Evolutionary conservation across 2,797 vertebrate species (phyloP).

Genomic region (Odontamblyopus rebecca): DNA sequence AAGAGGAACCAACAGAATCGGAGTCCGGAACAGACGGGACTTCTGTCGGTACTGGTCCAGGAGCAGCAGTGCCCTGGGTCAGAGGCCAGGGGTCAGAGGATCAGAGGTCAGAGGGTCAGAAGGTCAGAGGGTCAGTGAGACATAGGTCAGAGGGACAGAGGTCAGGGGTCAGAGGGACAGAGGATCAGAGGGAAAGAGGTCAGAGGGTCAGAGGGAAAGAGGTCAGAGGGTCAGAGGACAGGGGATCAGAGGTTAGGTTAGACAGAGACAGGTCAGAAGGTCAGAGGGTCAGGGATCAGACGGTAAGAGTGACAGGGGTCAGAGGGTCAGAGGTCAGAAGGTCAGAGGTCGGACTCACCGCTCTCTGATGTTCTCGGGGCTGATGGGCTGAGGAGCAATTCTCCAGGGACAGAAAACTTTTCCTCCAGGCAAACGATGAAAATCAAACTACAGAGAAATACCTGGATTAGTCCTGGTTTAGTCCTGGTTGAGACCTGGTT

Average conservation of each 20-base stretch:
- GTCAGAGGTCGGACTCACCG: slow-evolving; percentile 24
- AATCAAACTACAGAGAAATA: slow-evolving; percentile 84
- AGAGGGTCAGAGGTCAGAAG: slow-evolving; percentile 71
- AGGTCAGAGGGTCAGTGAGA: no score
- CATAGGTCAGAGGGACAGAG: not conserved
- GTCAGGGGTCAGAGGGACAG: no score
- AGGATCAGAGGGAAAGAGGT: no score
- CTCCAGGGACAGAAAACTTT: slow-evolving; percentile 90
- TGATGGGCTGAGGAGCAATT: slow-evolving; percentile 85
- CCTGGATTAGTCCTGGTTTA: no score
- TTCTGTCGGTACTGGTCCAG: slow-evolving; percentile 95
- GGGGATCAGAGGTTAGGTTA: no score
- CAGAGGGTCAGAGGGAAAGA: no score
- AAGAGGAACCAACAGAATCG: slow-evolving; percentile 85
- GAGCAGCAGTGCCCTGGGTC: slow-evolving; percentile 81
- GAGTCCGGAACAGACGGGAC: slow-evolving; percentile 87
- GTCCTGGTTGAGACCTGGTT: no score
- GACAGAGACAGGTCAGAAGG: no score
- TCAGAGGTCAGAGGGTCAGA: no score
- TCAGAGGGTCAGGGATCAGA: no score
- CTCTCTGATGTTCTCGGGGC: slow-evolving; percentile 78
- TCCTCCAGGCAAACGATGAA: slow-evolving; percentile 88
- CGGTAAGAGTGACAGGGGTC: no score
- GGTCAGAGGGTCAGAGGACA: no score
- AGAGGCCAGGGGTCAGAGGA: not conserved